These are phyloP conservation scores for Melanerpes aurifrons DNA, from an alignment of 2,113 vertebrate species.

Conservation along the genomic window DNA sequence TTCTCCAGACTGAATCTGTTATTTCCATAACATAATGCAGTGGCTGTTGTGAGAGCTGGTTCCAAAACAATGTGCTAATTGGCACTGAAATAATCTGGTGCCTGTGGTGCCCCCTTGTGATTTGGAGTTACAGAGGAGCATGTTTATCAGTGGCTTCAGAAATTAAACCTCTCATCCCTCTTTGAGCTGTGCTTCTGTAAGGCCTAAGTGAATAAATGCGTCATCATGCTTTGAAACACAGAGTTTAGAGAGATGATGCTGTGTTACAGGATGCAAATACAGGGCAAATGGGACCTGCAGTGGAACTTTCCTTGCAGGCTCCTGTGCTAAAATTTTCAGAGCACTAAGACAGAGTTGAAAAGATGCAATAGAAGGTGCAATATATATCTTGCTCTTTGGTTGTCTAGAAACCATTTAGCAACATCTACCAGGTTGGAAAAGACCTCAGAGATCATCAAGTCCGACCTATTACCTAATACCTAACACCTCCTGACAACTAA, in stretches of 20 bases:
- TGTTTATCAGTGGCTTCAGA: neutral
- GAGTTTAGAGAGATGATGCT: neutral
- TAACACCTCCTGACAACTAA: too few relatives aligned
- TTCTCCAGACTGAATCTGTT: neutral
- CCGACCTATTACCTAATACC: too few relatives aligned
- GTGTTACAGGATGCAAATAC: neutral
- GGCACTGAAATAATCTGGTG: neutral
- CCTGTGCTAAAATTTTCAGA: neutral
- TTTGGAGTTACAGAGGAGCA: neutral
- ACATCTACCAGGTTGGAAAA: neutral
- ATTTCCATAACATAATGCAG: slow-evolving; percentile 19
- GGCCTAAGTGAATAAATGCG: neutral
- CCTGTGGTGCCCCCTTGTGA: neutral
- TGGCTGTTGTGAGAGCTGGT: neutral
- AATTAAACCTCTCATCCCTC: neutral
- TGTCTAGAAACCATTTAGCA: neutral
- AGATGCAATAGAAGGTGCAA: neutral
- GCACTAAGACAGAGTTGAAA: neutral
- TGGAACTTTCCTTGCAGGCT: neutral
- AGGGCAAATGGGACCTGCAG: neutral
- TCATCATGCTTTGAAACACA: neutral
- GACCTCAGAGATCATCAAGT: too few relatives aligned
- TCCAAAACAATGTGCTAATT: slow-evolving; percentile 5
- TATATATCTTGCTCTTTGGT: neutral
- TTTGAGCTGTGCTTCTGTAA: neutral